These are phyloP conservation scores for Lottia scabra DNA, from an alignment of 2,888 invertebrate genomes.

Conservation along the genomic window DNA sequence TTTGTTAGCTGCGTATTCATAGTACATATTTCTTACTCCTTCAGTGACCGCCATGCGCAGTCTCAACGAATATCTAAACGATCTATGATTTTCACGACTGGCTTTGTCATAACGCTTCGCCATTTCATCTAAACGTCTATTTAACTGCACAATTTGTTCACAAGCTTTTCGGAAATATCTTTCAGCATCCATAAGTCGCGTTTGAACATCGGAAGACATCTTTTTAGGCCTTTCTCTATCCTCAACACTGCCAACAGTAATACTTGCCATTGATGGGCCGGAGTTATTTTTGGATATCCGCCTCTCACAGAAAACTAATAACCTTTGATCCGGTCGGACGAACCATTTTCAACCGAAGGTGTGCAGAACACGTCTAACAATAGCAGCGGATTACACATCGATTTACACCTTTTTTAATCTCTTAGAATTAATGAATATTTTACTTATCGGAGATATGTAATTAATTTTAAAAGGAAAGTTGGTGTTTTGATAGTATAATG, in stretches of 20 bases:
- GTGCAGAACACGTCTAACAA: no score
- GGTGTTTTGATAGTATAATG: no score
- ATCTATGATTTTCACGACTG: constrained; percentile 41
- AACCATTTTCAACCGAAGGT: no score
- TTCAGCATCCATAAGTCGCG: constrained; percentile 36
- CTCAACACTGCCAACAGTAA: background rate
- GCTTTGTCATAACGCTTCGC: constrained; percentile 47
- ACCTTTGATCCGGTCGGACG: no score
- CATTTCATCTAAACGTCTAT: constrained; percentile 40
- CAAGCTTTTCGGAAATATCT: constrained; percentile 42
- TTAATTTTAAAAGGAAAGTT: no score
- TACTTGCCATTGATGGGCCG: background rate
- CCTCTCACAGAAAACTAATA: background rate
- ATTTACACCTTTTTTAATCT: no score
- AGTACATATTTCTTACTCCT: constrained; percentile 53
- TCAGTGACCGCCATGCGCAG: constrained; percentile 49
- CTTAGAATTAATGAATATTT: no score
- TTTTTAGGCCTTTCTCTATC: background rate
- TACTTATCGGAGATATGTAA: no score
- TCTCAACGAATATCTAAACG: constrained; percentile 48
- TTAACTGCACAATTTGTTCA: constrained; percentile 46
- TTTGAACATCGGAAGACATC: constrained; percentile 21
- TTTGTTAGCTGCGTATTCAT: constrained; percentile 45
- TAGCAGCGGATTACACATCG: no score
- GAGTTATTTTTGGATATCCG: background rate